A percentile compares a stretch with the other conserved stretches of the same genome.
These are phyloP conservation scores for Sarcophilus harrisii DNA, from an alignment of 2,797 vertebrate genomes.

Conservation along the genomic window DNA sequence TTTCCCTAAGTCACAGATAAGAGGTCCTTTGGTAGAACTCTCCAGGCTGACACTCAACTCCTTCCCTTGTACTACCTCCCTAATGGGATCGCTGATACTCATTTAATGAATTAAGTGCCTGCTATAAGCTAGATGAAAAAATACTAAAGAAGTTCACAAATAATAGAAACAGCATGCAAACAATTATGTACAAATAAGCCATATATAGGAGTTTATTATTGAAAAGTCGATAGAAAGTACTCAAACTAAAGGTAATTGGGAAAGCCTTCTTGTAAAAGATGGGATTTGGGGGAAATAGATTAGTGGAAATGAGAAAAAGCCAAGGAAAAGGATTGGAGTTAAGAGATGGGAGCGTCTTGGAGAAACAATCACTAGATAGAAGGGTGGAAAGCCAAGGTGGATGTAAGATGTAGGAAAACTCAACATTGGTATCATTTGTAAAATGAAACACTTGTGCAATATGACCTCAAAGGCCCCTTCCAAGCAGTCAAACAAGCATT, in stretches of 20 bases:
- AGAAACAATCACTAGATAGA: neutral
- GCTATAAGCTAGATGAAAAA: neutral
- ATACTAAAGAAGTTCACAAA: neutral
- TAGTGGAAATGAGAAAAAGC: neutral
- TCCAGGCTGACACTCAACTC: neutral
- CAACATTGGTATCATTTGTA: neutral
- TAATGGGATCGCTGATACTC: neutral
- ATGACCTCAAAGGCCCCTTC: neutral
- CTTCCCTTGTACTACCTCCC: neutral
- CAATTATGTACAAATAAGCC: neutral
- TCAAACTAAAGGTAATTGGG: neutral
- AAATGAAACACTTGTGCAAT: neutral
- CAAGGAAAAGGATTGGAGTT: neutral
- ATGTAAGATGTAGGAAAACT: neutral
- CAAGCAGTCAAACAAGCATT: neutral
- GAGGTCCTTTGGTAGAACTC: neutral
- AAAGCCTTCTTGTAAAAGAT: neutral
- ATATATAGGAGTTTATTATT: neutral
- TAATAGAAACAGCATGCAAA: neutral
- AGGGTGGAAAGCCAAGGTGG: neutral
- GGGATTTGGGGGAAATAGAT: neutral
- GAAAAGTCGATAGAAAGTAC: neutral
- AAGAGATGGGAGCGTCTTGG: neutral
- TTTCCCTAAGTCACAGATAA: neutral
- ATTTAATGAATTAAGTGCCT: neutral